Conservation (phyloP, 2,888 invertebrate species). For the Tetragonula carbonaria region DNA sequence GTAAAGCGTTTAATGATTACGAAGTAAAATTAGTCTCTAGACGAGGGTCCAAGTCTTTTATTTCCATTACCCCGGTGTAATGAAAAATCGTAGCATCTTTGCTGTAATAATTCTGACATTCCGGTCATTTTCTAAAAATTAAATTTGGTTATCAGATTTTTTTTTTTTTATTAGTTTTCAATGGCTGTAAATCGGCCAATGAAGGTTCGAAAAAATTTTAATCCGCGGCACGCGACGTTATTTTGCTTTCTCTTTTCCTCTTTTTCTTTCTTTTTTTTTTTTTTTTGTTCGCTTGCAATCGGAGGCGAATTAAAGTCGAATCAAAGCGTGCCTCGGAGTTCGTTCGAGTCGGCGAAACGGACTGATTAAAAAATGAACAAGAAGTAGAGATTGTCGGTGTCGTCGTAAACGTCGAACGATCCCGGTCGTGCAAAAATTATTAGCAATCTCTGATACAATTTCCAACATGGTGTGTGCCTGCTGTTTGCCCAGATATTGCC, state of each 20-base stretch:
- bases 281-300: too few relatives aligned
- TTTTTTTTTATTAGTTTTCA: background rate
- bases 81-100: too few relatives aligned
- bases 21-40: too few relatives aligned
- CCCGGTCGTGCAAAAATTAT: conserved; percentile 61
- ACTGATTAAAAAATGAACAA: conserved; percentile 52
- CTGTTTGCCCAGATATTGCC: conserved; percentile 48
- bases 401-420: conserved; percentile 60
- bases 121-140: too few relatives aligned
- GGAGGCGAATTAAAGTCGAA: conserved; percentile 32
- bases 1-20: too few relatives aligned
- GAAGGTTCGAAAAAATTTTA: background rate
- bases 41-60: too few relatives aligned
- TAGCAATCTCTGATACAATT: conserved; percentile 67
- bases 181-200: background rate
- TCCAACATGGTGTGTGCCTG: conserved; percentile 23
- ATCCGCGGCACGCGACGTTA: background rate
- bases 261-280: too few relatives aligned
- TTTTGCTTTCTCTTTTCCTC: background rate
- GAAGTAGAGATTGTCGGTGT: conserved; percentile 38
- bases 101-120: too few relatives aligned
- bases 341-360: conserved; percentile 9
- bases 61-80: too few relatives aligned
- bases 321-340: background rate
- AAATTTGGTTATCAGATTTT: background rate